Evolutionary conservation across 1,140 invertebrate species (phyloP).

Genomic region (Polypedilum vanderplanki): DNA sequence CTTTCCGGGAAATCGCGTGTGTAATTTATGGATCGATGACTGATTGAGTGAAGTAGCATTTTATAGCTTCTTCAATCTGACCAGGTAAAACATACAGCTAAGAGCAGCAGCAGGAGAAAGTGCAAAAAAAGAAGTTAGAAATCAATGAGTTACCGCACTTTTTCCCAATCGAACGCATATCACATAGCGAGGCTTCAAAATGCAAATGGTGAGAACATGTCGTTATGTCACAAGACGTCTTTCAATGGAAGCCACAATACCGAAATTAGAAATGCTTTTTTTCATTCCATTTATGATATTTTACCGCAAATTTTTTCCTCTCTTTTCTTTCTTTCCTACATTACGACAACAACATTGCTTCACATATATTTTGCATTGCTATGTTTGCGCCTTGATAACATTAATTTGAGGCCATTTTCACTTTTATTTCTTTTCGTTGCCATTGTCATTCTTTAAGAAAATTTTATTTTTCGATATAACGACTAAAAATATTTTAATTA

Average conservation of each 20-base stretch:
- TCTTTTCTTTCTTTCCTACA: neutral
- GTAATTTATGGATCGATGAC: conserved; percentile 10
- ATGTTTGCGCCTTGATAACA: neutral
- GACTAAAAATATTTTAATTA: no score
- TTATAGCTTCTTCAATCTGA: neutral
- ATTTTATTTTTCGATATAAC: no score
- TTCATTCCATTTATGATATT: conserved; percentile 7
- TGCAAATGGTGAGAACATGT: conserved; percentile 17
- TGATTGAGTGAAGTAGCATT: neutral
- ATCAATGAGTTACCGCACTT: neutral
- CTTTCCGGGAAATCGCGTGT: conserved; percentile 16
- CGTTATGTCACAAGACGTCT: neutral
- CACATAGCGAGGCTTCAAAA: neutral
- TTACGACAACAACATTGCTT: neutral
- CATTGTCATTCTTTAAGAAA: no score
- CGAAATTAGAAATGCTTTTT: conserved; percentile 10
- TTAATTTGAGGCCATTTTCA: neutral
- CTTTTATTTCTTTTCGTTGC: no score
- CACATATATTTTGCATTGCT: neutral
- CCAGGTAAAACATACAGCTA: no score
- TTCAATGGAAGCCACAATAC: neutral
- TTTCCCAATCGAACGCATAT: neutral
- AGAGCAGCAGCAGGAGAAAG: no score
- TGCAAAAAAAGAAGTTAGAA: no score
- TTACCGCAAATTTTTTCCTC: neutral